A percentile compares a stretch with the other conserved stretches of the same genome.
phyloP scores from a whole-genome alignment of 2,888 invertebrate species.

The Leptura quadrifasciata region DNA sequence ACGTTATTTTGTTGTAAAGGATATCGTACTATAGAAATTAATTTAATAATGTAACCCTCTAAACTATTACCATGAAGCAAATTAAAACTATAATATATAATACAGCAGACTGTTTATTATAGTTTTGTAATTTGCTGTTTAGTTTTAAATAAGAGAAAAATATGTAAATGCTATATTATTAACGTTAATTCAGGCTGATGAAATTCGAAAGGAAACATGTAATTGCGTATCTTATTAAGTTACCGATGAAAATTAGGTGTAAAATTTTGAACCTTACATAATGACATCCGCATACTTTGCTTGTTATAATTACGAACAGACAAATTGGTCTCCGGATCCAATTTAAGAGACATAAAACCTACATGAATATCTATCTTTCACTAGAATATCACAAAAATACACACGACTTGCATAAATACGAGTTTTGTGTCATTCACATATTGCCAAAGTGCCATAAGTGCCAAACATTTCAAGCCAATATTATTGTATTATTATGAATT shows the following conservation, averaged over 20 bases:
- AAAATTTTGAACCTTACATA: constrained; percentile 14
- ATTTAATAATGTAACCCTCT: background rate
- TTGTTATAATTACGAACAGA: constrained; percentile 9
- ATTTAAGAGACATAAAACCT: background rate
- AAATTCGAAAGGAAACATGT: constrained; percentile 18
- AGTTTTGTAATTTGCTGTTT: background rate
- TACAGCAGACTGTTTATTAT: background rate
- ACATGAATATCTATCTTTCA: background rate
- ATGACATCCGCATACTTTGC: constrained; percentile 9
- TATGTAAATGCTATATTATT: background rate
- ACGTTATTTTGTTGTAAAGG: background rate
- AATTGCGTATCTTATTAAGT: background rate
- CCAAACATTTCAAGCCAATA: no score
- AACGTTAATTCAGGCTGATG: background rate
- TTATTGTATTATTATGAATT: no score
- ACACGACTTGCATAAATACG: no score
- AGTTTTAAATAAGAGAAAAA: background rate
- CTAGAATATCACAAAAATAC: background rate
- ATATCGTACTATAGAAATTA: background rate
- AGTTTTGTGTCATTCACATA: no score
- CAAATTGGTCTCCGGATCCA: background rate
- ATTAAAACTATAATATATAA: background rate
- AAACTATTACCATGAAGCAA: background rate
- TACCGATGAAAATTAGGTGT: constrained; percentile 5
- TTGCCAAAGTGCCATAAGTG: no score